Base-by-base conservation (phyloP, 2,113 vertebrate species). In the Hyperopisus bebe region DNA sequence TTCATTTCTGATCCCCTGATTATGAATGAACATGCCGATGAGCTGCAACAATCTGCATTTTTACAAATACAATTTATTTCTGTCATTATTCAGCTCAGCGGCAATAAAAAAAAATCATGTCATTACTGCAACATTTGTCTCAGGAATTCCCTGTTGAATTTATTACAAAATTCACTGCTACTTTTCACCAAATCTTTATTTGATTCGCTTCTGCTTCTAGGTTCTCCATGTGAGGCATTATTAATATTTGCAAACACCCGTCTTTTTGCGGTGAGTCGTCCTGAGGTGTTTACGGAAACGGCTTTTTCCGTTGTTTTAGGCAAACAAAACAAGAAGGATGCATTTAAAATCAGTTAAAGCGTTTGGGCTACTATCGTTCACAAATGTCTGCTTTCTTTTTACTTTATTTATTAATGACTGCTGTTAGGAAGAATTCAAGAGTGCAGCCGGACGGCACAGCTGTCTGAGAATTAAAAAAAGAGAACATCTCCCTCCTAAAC, bases 361-460 rank as follows among this genome's bases (percentile, higher is more conserved):
- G 44, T 50, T 46, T 50, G 24, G 46, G 47, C 46, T 84, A 47
- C 35, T 47, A 44, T 47, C 50, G 13, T 50, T 86, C 47, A 48
- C 83, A 86, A 50, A 86, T 13, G 83, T n/a, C 24, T 85, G 9
- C 44, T 48, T 42, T 17, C 82, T 48, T 80, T 80, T 80, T 42
- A 42, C 74, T 80, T 80, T 53, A 47, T 86, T 86, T 53, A 86
- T 86, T 86, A 51, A 51, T 86, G 48, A 86, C 84, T 50, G 46
- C 44, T 47, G 44, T 87, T 87, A 53, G 48, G n/a, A 87, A 87
- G 4, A 87, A 87, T 50, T 86, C 47, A 48, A 27, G n/a, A 50
- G 46, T 47, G 44, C 83, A 48, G n/a, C 47, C 24, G 47, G 47
- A 86, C n/a, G 27, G 44, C 24, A 48, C 83, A 86, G 83, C 83